Base-by-base conservation (phyloP, 2,797 vertebrate genomes). In the Balearica regulorum region DNA sequence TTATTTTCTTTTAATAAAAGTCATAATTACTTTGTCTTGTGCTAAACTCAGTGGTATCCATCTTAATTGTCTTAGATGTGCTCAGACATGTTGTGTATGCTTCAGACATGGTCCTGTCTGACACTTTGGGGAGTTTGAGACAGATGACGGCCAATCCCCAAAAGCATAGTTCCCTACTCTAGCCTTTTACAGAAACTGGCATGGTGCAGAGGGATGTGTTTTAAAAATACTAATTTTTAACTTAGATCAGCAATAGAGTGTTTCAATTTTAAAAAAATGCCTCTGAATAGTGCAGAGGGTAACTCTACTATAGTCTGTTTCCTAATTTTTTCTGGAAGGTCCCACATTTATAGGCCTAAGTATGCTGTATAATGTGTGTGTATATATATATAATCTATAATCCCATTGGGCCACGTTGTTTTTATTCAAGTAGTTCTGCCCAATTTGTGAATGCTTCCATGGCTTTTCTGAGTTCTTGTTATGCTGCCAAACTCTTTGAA, bases 381-480 rank as follows among this genome's bases (percentile, higher is more conserved):
- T 35, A 26, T 14, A 25, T 35, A 26, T 14, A 25, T 26, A 9
- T 22, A 5, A 16, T n/a, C 2, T 9, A 66, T 28, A 64, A 44
- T 65, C 5, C 2, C 6, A 5, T 35, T 35, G 16, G 10, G 18
- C 3, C 17, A 35, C 0, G 0, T 15, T 62, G 8, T 10, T 87
- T 70, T 46, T 54, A 6, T 75, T 73, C 9, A 62, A 28, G 8
- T 16, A 31, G 2, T 37, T 87, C 78, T 73, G 16, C 62, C 33
- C n/a, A 54, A 17, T 43, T n/a, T 93, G 8, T 73, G 37, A 69
- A 65, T 53, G 4, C 1, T 90, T 83, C 13, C 3, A 33, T 26
- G 25, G 2, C 5, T 86, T 53, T 51, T 68, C n/a, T 57, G 26
- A 31, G 3, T 66, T 91, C 13, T 70, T 61, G 16, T 41, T 72